These are phyloP conservation scores for Valencia hispanica DNA, from an alignment of 2,797 vertebrate species.

Conservation along the genomic window DNA sequence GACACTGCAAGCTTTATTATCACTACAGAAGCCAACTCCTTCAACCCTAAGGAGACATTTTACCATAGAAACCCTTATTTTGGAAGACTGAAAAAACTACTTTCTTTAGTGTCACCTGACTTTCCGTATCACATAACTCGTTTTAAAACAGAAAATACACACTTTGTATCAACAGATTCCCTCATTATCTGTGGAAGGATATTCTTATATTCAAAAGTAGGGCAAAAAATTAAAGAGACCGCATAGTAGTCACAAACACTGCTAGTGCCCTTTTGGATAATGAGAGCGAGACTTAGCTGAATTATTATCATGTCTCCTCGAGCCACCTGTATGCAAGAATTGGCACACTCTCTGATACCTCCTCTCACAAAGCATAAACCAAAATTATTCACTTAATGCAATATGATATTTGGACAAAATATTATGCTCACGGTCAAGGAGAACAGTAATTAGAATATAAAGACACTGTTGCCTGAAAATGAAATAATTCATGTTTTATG, in stretches of 20 bases:
- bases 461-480: neutral
- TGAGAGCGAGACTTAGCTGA: conserved; percentile 56
- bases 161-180: conserved; percentile 17
- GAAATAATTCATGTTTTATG: conserved; percentile 9
- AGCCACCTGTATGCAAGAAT: conserved; percentile 41
- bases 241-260: conserved; percentile 45
- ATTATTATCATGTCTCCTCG: conserved; percentile 49
- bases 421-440: neutral
- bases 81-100: conserved; percentile 19
- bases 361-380: neutral
- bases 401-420: neutral
- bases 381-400: conserved; percentile 1
- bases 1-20: conserved; percentile 18
- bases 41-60: conserved; percentile 18
- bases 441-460: conserved; percentile 1
- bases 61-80: conserved; percentile 6
- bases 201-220: conserved; percentile 48
- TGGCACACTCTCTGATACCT: neutral
- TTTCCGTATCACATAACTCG: conserved; percentile 1
- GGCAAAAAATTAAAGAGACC: conserved; percentile 50
- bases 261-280: conserved; percentile 60
- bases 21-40: conserved; percentile 13
- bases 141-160: conserved; percentile 17
- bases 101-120: conserved; percentile 3
- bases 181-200: conserved; percentile 36